phyloP scores from a whole-genome alignment of 2,888 invertebrate genomes.

The Bombylius major region DNA sequence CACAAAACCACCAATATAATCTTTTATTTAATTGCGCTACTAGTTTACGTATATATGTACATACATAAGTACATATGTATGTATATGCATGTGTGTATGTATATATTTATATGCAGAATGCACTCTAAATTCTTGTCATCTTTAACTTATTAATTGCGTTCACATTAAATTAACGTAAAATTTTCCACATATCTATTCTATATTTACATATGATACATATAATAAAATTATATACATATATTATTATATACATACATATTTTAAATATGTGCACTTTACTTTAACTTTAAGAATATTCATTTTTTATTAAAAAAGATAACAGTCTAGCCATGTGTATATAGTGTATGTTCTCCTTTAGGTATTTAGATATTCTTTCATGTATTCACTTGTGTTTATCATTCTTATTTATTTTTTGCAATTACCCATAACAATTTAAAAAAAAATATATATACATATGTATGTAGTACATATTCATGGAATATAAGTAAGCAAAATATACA shows the following conservation, averaged over 20 bases:
- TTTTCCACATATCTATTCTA: background rate
- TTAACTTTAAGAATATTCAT: no score
- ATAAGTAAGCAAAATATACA: background rate
- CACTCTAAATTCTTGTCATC: background rate
- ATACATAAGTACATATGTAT: no score
- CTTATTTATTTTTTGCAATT: background rate
- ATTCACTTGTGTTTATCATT: background rate
- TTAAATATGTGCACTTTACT: background rate
- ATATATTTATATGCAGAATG: no score
- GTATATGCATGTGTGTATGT: no score
- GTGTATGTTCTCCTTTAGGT: no score
- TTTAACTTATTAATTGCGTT: background rate
- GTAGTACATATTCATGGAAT: background rate
- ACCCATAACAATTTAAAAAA: background rate
- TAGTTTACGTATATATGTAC: no score
- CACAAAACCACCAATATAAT: no score
- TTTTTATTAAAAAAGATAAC: no score
- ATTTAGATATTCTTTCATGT: no score
- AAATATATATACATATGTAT: background rate
- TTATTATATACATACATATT: no score
- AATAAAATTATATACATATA: background rate
- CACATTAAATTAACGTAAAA: background rate
- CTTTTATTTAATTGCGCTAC: no score
- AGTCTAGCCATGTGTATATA: no score
- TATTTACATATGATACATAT: background rate